Evolutionary conservation across 2,113 vertebrate species (phyloP).

Genomic region (Toxostoma redivivum): DNA sequence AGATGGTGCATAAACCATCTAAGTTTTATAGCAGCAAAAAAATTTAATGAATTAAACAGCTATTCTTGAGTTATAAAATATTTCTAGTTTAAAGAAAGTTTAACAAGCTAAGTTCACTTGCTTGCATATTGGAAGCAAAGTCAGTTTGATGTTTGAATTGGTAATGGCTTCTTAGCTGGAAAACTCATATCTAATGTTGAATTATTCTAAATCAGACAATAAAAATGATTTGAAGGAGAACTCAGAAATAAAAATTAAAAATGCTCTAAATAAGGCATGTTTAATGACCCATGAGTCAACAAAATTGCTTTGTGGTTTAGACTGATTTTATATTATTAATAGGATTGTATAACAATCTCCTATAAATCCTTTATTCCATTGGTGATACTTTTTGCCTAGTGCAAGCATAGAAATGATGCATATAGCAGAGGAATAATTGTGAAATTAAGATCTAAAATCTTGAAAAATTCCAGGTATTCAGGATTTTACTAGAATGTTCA

Average conservation of each 20-base stretch:
- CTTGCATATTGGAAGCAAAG: background rate
- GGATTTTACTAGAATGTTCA: background rate
- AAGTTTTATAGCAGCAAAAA: background rate
- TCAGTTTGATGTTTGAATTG: slow-evolving; percentile 29
- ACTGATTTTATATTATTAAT: slow-evolving; percentile 55
- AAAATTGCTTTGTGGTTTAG: slow-evolving; percentile 58
- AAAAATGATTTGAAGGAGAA: slow-evolving; percentile 42
- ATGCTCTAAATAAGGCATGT: slow-evolving; percentile 31
- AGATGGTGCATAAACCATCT: background rate
- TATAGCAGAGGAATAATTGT: background rate
- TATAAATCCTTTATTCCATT: slow-evolving; percentile 32
- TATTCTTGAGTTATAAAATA: background rate
- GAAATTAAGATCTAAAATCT: slow-evolving; percentile 38
- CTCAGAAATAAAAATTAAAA: slow-evolving; percentile 38
- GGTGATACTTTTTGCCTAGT: slow-evolving; percentile 21
- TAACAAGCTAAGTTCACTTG: background rate
- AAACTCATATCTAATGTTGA: slow-evolving; percentile 35
- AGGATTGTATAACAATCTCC: slow-evolving; percentile 19
- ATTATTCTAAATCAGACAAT: slow-evolving; percentile 51
- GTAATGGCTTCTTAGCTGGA: slow-evolving; percentile 13
- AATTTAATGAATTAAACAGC: background rate
- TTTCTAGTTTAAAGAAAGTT: slow-evolving; percentile 7
- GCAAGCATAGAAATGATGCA: background rate
- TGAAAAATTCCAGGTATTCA: background rate
- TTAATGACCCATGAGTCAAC: slow-evolving; percentile 60